Evolutionary conservation across 2,797 vertebrate species (phyloP).

Genomic region (Menidia menidia): DNA sequence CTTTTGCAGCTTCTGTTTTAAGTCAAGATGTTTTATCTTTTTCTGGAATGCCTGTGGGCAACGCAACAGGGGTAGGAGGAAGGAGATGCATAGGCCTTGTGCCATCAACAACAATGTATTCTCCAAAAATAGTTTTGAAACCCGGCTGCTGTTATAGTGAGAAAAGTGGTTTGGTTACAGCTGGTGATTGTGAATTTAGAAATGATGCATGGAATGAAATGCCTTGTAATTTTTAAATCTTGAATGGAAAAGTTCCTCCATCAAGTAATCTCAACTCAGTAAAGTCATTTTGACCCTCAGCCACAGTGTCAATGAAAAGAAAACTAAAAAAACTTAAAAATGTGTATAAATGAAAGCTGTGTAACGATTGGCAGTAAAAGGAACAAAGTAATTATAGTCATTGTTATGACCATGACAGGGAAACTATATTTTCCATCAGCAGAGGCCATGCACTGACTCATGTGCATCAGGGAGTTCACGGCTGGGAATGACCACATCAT

Average conservation of each 20-base stretch:
- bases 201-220: slow-evolving; percentile 4
- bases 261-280: slow-evolving; percentile 26
- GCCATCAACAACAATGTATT: slow-evolving; percentile 35
- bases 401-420: slow-evolving; percentile 15
- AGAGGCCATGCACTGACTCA: slow-evolving; percentile 43
- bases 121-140: slow-evolving; percentile 39
- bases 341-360: slow-evolving; percentile 29
- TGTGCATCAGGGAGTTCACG: slow-evolving; percentile 22
- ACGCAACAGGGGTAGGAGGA: slow-evolving; percentile 46
- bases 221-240: slow-evolving; percentile 4
- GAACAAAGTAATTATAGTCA: slow-evolving; percentile 27
- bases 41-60: slow-evolving; percentile 54
- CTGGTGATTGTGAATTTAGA: slow-evolving; percentile 8
- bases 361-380: slow-evolving; percentile 23
- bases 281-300: slow-evolving; percentile 38
- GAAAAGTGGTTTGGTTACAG: slow-evolving; percentile 9
- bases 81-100: slow-evolving; percentile 37
- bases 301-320: slow-evolving; percentile 29
- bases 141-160: slow-evolving; percentile 18
- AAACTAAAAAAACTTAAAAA: slow-evolving; percentile 2
- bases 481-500: slow-evolving; percentile 63
- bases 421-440: slow-evolving; percentile 43
- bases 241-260: slow-evolving; percentile 1
- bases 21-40: slow-evolving; percentile 60
- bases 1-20: slow-evolving; percentile 43